These are phyloP conservation scores for Caenorhabditis remanei DNA, from an alignment of 1,140 invertebrate genomes.

Conservation along the genomic window DNA sequence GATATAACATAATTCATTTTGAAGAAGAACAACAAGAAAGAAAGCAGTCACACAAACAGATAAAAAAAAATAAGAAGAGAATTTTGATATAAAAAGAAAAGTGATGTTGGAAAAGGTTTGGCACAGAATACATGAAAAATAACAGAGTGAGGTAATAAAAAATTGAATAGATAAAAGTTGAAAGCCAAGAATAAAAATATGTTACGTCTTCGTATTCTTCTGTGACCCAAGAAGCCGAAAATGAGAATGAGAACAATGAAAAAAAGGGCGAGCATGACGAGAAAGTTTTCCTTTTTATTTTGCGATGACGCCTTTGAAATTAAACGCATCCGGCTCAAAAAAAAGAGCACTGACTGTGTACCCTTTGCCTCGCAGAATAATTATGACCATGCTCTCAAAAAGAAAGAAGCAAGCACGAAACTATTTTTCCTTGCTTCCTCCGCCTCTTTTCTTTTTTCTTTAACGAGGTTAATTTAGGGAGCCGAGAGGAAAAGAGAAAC, in stretches of 20 bases:
- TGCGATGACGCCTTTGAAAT: conserved; percentile 22
- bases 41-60: background rate
- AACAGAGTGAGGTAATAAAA: background rate
- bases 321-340: conserved; percentile 20
- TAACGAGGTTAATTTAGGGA: conserved; percentile 45
- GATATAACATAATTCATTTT: no score
- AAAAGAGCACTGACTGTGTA: conserved; percentile 20
- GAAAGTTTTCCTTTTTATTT: background rate
- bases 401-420: conserved; percentile 30
- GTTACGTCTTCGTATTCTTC: background rate
- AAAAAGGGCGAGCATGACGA: background rate
- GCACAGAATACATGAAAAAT: no score
- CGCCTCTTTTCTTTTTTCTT: conserved; percentile 30
- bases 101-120: no score
- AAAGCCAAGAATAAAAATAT: background rate
- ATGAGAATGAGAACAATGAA: conserved; percentile 28
- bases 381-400: conserved; percentile 45
- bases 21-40: background rate
- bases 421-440: conserved; percentile 42
- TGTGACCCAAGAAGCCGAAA: background rate
- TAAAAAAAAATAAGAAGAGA: background rate
- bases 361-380: conserved; percentile 27
- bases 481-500: conserved; percentile 35
- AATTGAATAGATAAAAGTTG: background rate
- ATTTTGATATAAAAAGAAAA: background rate